Conservation (phyloP, 2,797 vertebrate genomes). For the Thunnus albacares region DNA sequence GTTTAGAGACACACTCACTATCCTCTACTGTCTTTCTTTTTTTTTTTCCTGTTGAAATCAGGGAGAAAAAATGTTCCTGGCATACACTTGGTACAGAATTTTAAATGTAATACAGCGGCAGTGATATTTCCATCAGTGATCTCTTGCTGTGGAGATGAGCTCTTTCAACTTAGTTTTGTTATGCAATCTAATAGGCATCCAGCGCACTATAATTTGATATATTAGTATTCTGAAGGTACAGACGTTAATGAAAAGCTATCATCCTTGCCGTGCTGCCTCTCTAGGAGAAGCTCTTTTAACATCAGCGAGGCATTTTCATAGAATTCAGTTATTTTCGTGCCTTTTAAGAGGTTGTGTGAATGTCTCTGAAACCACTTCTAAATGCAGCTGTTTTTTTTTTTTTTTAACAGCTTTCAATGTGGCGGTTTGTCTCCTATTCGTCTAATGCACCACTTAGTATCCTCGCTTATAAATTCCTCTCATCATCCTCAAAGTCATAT, state of each 20-base stretch:
- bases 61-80: background rate
- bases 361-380: slow-evolving; percentile 59
- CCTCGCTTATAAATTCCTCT: slow-evolving; percentile 19
- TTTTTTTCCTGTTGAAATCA: background rate
- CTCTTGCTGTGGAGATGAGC: slow-evolving; percentile 17
- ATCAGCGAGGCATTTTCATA: slow-evolving; percentile 35
- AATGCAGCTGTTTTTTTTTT: slow-evolving; percentile 64
- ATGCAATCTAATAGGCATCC: slow-evolving; percentile 30
- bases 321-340: slow-evolving; percentile 59
- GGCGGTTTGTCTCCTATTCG: slow-evolving; percentile 15
- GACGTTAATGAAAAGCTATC: slow-evolving; percentile 55
- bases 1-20: slow-evolving; percentile 2
- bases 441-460: slow-evolving; percentile 38
- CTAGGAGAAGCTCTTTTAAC: slow-evolving; percentile 46
- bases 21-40: background rate
- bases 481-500: slow-evolving; percentile 37
- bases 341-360: slow-evolving; percentile 43
- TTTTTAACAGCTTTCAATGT: slow-evolving; percentile 35
- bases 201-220: slow-evolving; percentile 45
- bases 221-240: slow-evolving; percentile 45
- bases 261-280: slow-evolving; percentile 50
- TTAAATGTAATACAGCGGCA: slow-evolving; percentile 4
- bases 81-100: background rate
- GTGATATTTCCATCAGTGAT: slow-evolving; percentile 48
- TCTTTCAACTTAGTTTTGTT: slow-evolving; percentile 36